phyloP scores from a whole-genome alignment of 2,888 invertebrate genomes.

The Meiosimyza decipiens region DNA sequence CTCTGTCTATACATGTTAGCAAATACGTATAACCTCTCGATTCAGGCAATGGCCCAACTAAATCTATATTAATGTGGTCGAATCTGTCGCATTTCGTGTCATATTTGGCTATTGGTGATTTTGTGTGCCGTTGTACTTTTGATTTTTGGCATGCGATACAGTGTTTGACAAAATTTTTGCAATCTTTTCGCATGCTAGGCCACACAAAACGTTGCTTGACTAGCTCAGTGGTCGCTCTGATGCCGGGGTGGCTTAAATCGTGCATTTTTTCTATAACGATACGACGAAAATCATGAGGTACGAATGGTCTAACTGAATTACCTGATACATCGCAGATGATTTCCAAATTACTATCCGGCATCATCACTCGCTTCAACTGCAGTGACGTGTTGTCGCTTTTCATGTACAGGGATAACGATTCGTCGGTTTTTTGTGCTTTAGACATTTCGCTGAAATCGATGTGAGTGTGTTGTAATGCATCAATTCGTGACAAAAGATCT shows the following conservation, averaged over 20 bases:
- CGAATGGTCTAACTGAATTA: conserved; percentile 25
- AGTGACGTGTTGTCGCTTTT: not conserved
- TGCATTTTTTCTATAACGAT: not conserved
- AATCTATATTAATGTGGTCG: conserved; percentile 34
- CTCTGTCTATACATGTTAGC: conserved; percentile 34
- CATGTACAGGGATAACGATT: too few species aligned
- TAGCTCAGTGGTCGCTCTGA: not conserved
- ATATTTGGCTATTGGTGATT: conserved; percentile 10
- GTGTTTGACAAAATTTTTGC: conserved; percentile 17
- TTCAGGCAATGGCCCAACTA: conserved; percentile 35
- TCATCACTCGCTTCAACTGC: not conserved
- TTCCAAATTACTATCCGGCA: not conserved
- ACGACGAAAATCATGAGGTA: conserved; percentile 4
- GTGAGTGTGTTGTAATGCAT: too few species aligned
- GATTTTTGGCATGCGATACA: conserved; percentile 25
- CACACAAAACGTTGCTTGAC: conserved; percentile 20
- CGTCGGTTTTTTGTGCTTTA: too few species aligned
- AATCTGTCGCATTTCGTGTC: conserved; percentile 23
- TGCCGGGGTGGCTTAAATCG: not conserved
- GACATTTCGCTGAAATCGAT: too few species aligned
- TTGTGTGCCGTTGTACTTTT: conserved; percentile 17
- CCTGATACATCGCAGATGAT: conserved; percentile 11
- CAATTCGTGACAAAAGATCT: too few species aligned
- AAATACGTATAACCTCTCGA: conserved; percentile 31
- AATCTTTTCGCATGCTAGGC: conserved; percentile 24